Percentiles rank a stretch among this genome's conserved stretches.
Evolutionary conservation across 1,140 invertebrate species (phyloP).

Genomic region (Hylaeus anthracinus): DNA sequence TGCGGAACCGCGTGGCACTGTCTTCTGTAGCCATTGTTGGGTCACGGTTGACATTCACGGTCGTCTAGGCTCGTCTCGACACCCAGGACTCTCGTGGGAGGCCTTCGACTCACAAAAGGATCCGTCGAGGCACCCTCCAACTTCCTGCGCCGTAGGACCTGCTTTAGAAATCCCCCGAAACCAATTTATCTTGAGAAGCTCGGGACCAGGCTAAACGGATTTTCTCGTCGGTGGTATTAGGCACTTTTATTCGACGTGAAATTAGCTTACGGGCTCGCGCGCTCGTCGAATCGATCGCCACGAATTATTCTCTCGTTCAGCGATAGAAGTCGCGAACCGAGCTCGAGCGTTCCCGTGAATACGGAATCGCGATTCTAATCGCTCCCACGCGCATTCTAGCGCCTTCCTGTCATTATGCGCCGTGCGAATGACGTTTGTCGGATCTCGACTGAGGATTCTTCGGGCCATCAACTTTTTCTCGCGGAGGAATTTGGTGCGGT

Average conservation of each 20-base stretch:
- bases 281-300: slow-evolving; percentile 44
- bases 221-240: slow-evolving; percentile 65
- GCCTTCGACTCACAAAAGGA: slow-evolving; percentile 53
- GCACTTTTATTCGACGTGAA: slow-evolving; percentile 69
- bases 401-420: slow-evolving; percentile 31
- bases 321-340: too few relatives aligned
- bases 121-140: slow-evolving; percentile 51
- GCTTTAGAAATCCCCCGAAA: slow-evolving; percentile 71
- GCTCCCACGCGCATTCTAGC: slow-evolving; percentile 24
- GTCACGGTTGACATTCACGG: slow-evolving; percentile 68
- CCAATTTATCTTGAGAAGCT: slow-evolving; percentile 72
- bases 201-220: slow-evolving; percentile 65
- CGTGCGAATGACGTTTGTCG: slow-evolving; percentile 42
- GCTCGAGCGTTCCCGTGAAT: not conserved
- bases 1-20: slow-evolving; percentile 35
- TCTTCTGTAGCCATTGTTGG: slow-evolving; percentile 60
- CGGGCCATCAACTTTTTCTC: too few relatives aligned
- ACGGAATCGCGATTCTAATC: slow-evolving; percentile 2
- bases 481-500: too few relatives aligned
- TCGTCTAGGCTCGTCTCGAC: slow-evolving; percentile 42
- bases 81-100: slow-evolving; percentile 50
- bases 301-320: slow-evolving; percentile 27
- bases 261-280: slow-evolving; percentile 63
- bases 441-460: not conserved
- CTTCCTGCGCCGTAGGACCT: slow-evolving; percentile 55